Evolutionary conservation across 2,888 invertebrate species (phyloP), one percentile per base, ranked within the genome.

Genomic region (Zaprionus lineosus): DNA sequence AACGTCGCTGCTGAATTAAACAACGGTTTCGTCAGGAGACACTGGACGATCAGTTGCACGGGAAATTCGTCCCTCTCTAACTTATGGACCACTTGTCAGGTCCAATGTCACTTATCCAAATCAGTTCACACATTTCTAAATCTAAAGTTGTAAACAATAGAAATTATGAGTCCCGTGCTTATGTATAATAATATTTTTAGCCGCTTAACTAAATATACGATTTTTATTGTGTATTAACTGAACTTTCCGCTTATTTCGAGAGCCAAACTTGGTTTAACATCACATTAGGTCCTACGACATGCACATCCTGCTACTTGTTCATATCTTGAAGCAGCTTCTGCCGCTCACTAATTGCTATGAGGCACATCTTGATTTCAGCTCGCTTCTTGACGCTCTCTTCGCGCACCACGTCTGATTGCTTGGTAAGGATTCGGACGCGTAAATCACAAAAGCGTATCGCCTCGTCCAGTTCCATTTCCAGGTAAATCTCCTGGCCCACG

Each of bases 341-440:
- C 11, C 93, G 86, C 75, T 94, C 93, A 21, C 91, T 91, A 14
- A 95, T 91, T 29, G 93, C 94, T 86, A 95, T 91, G 12, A 96
- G 89, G 71, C 95, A 93, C 57, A 96, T 88, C 87, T 95, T 96
- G 40, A 97, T 95, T 79, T 95, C 93, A 0, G 95, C 94, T 76
- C 95, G 95, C 0, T 94, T 94, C 71, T 92, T 92, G 0, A 94
- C 92, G 63, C 94, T 93, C 85, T 94, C 93, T 21, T 92, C 92
- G 2, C 93, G 91, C 2, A 95, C 87, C 61, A 93, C 92, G 11
- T 92, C 91, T 0, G 93, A 91, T 74, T 93, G 92, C 11, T 91
- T 91, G 71, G 93, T 93, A 40, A 94, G 91, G 0, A 93, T 91
- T 55, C 92, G 92, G 26, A 94, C 91, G 88, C 95, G 93, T 41